These are phyloP conservation scores for Diacarnus erythraeanus DNA, from an alignment of 37 sponge, comb jelly and placozoan species.

Conservation along the genomic window DNA sequence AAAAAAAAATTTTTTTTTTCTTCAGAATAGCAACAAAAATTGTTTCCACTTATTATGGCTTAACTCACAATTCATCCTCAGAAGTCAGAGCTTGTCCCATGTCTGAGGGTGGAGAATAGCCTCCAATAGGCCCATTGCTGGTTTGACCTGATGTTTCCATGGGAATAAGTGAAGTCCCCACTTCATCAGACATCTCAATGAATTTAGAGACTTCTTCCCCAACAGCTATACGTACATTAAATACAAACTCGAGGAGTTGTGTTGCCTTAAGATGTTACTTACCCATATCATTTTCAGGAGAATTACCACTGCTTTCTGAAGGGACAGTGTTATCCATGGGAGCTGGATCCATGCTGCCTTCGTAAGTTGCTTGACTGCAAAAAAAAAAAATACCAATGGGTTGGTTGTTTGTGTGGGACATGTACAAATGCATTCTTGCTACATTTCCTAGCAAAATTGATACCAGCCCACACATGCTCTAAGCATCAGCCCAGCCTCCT, in stretches of 20 bases:
- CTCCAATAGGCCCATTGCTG: background rate
- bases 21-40: too few species aligned
- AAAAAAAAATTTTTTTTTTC: too few species aligned
- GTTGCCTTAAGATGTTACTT: background rate
- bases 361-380: constrained; percentile 17
- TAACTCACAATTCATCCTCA: constrained; percentile 31
- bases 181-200: constrained; percentile 23
- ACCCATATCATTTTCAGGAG: constrained; percentile 43
- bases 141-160: constrained; percentile 4
- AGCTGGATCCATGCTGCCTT: constrained; percentile 1
- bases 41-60: too few species aligned
- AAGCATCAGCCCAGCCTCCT: background rate
- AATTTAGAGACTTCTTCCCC: constrained; percentile 35
- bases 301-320: constrained; percentile 13
- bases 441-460: background rate
- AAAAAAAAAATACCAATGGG: background rate
- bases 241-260: background rate
- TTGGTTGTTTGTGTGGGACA: background rate
- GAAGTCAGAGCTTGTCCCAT: constrained; percentile 16
- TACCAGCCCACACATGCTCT: background rate
- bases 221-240: constrained; percentile 6
- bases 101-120: background rate
- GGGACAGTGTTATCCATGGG: background rate
- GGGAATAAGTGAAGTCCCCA: constrained; percentile 12
- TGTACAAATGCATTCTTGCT: background rate